A percentile compares a stretch with the other conserved stretches of the same genome.
phyloP scores from a whole-genome alignment of 1,140 invertebrate genomes.

The Drosophila bipectinata region DNA sequence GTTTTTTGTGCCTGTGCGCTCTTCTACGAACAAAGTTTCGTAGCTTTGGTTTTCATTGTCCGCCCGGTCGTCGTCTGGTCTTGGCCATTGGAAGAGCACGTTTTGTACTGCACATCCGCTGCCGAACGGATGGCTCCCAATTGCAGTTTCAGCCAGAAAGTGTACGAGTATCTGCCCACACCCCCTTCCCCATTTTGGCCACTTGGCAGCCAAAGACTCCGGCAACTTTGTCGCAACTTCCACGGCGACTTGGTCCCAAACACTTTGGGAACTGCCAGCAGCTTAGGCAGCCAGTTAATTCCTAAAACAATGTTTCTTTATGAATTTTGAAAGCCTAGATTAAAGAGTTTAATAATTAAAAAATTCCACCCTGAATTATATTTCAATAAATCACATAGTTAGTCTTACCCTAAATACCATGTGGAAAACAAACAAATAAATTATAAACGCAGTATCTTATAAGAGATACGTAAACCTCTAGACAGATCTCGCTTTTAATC shows the following conservation, averaged over 20 bases:
- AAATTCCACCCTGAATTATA: too few relatives aligned
- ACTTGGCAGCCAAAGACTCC: conserved; percentile 4
- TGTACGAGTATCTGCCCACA: conserved; percentile 6
- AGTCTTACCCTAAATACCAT: too few relatives aligned
- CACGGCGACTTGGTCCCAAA: conserved; percentile 53
- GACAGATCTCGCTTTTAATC: background rate
- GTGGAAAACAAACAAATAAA: background rate
- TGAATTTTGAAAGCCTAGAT: background rate
- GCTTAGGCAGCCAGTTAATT: conserved; percentile 13
- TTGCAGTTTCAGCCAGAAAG: conserved; percentile 24
- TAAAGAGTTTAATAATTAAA: background rate
- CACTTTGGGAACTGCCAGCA: conserved; percentile 38
- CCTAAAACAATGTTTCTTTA: conserved; percentile 1
- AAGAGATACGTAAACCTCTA: too few relatives aligned
- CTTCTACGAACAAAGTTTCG: conserved; percentile 39
- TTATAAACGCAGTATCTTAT: background rate
- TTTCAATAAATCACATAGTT: too few relatives aligned
- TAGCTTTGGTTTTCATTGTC: conserved; percentile 73
- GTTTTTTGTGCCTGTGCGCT: conserved; percentile 40
- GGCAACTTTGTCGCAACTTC: conserved; percentile 53
- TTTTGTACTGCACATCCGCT: conserved; percentile 70
- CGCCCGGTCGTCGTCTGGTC: conserved; percentile 30
- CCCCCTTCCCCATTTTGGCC: background rate
- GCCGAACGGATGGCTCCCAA: conserved; percentile 22
- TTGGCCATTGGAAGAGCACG: conserved; percentile 76